Percentiles rank a stretch among this genome's conserved stretches.
These are phyloP conservation scores for Crematogaster levior DNA, from an alignment of 2,888 invertebrate genomes.

Conservation along the genomic window DNA sequence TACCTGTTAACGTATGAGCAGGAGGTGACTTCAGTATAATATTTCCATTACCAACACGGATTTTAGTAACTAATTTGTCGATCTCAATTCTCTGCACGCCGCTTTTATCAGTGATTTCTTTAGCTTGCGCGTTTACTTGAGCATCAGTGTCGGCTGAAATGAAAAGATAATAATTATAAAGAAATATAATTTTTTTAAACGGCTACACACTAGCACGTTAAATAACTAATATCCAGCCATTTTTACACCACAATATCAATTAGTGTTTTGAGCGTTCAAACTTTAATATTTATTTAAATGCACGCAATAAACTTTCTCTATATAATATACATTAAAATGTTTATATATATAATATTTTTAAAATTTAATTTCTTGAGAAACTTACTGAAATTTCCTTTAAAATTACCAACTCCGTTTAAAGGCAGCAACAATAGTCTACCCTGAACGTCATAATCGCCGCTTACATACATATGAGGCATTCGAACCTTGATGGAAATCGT, in stretches of 20 bases:
- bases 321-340: not conserved
- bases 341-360: not conserved
- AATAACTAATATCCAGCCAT: not conserved
- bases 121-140: slow-evolving; percentile 87
- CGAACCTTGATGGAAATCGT: slow-evolving; percentile 85
- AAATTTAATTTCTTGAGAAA: slow-evolving; percentile 69
- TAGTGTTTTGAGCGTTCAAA: not conserved
- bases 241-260: not conserved
- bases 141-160: slow-evolving; percentile 88
- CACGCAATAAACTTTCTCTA: not conserved
- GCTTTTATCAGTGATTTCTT: slow-evolving; percentile 87
- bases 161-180: slow-evolving; percentile 39
- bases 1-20: slow-evolving; percentile 78
- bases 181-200: not conserved
- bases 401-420: slow-evolving; percentile 86
- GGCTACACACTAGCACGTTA: not conserved
- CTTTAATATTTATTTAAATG: not conserved
- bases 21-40: slow-evolving; percentile 86
- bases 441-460: slow-evolving; percentile 87
- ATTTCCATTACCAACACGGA: slow-evolving; percentile 88
- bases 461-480: slow-evolving; percentile 86
- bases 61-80: slow-evolving; percentile 88
- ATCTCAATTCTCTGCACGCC: slow-evolving; percentile 88
- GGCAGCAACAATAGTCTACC: slow-evolving; percentile 87
- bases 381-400: slow-evolving; percentile 88